Evolutionary conservation across 2,888 invertebrate species (phyloP), one percentile per base, ranked within the genome.

Genomic region (Euzophera pinguis): DNA sequence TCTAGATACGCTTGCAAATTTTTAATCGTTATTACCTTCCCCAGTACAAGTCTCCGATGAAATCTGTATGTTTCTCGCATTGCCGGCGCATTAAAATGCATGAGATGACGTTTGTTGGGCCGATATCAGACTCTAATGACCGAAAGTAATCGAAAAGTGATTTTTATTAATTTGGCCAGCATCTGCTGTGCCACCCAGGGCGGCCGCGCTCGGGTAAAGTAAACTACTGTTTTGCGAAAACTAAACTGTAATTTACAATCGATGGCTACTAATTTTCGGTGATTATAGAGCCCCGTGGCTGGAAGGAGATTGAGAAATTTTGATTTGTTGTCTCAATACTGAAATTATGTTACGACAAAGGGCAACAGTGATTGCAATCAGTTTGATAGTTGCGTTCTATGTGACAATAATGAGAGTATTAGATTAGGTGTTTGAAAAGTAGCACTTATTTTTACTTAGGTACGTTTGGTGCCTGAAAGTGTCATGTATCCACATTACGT

Each of bases 171-270:
- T 74, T 73, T 71, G 58, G 56, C 61, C 64, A 63, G 64, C 78
- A 81, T 79, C 78, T 79, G 77, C 67, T 68, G 63, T 59, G 59
- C 84, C 83, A 84, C 84, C 83, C 83, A 84, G 67, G 84, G 65
- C 35, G 75, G 53, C 54, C 55, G 37, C 58, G 1, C 14, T 35
- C n/a, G 14, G 39, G 12, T 48, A 29, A 45, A 45, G 45, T 45
- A 45, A 45, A 45, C 45, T 45, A 45, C 45, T 45, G 45, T 45
- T 45, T 45, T 45, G 45, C 45, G 32, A 45, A 45, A 34, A 45
- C 45, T 45, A 45, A 34, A 9, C 45, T 69, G 69, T 71, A 71
- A 75, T 78, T 75, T 74, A 48, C 56, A 59, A 59, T 63, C 59
- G 65, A 63, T 67, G 67, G 60, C 59, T 62, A 57, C 55, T 64